These are phyloP conservation scores for Bedellia somnulentella DNA, from an alignment of 2,888 invertebrate species.

Conservation along the genomic window DNA sequence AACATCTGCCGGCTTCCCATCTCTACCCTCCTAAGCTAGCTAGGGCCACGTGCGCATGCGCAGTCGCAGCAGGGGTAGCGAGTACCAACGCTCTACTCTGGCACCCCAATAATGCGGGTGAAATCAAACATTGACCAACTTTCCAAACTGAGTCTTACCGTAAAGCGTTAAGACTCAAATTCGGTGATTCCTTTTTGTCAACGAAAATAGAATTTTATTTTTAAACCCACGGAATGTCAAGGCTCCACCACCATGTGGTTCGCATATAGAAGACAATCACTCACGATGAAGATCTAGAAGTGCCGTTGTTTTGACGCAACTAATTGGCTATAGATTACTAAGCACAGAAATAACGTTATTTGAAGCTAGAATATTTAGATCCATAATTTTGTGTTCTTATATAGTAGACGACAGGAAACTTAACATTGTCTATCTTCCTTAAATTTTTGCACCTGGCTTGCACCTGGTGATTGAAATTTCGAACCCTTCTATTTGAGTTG, in stretches of 20 bases:
- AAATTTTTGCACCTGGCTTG: slow-evolving; percentile 1
- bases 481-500: no score
- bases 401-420: no score
- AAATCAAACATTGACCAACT: no score
- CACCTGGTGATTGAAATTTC: slow-evolving; percentile 2
- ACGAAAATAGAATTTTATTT: slow-evolving; percentile 54
- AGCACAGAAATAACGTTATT: no score
- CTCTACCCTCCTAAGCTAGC: slow-evolving; percentile 18
- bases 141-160: no score
- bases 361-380: no score
- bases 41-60: no score
- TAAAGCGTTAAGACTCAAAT: slow-evolving; percentile 24
- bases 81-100: no score
- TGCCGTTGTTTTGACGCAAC: no score
- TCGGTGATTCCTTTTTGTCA: slow-evolving; percentile 16
- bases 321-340: no score
- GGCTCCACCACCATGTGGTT: slow-evolving; percentile 49
- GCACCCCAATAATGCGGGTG: slow-evolving; percentile 51
- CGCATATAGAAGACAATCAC: slow-evolving; percentile 29
- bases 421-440: no score
- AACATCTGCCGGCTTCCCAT: slow-evolving; percentile 36
- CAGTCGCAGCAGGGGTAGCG: slow-evolving; percentile 44
- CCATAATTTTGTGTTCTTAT: no score
- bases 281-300: slow-evolving; percentile 30
- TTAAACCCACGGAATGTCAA: slow-evolving; percentile 54